Evolutionary conservation across 2,113 vertebrate species (phyloP).

Genomic region (Caretta caretta): DNA sequence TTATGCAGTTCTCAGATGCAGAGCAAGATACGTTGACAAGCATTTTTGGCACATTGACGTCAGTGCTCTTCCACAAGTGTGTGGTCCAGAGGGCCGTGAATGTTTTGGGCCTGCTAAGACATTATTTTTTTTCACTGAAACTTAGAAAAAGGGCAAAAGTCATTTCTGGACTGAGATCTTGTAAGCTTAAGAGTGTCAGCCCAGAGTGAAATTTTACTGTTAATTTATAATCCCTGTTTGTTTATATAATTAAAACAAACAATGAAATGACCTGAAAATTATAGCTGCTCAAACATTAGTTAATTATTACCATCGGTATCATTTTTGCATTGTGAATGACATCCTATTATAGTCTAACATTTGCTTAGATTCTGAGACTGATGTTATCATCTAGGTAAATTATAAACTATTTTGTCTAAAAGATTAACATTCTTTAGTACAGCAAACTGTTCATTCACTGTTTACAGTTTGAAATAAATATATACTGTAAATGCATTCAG

Average conservation of each 20-base stretch:
- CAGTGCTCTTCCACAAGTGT: not conserved
- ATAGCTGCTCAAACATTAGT: not conserved
- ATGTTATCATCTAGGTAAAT: not conserved
- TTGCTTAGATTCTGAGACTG: not conserved
- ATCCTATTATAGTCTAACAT: not conserved
- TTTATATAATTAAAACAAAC: not conserved
- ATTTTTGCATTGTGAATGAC: not conserved
- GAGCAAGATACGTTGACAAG: not conserved
- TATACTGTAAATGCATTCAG: not conserved
- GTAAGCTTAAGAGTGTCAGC: not conserved
- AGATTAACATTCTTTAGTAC: not conserved
- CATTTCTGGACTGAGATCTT: not conserved
- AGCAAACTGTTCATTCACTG: not conserved
- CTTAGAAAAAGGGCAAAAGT: not conserved
- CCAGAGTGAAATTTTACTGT: not conserved
- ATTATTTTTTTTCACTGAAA: not conserved
- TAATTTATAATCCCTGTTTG: not conserved
- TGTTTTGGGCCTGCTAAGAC: not conserved
- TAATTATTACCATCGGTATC: not conserved
- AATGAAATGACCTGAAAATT: not conserved
- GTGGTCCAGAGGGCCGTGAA: not conserved
- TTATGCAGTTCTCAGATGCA: not conserved
- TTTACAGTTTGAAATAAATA: not conserved
- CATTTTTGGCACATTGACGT: not conserved
- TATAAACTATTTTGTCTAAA: not conserved